Evolutionary conservation across 2,797 vertebrate genomes (phyloP).

Genomic region (Microcaecilia unicolor): DNA sequence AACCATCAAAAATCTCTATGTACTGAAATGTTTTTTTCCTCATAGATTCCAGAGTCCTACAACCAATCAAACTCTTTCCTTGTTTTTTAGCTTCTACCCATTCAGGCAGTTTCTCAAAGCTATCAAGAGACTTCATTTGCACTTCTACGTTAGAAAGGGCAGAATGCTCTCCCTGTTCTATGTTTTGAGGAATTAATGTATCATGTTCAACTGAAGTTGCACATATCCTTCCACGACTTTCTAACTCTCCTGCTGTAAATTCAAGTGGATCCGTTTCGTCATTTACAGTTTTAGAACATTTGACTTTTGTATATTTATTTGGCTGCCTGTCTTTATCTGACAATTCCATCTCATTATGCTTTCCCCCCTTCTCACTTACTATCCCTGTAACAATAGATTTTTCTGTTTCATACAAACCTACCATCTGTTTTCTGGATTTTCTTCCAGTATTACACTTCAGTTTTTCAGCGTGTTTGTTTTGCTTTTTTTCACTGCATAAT

Average conservation of each 20-base stretch:
- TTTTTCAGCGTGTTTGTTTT: constrained; percentile 5
- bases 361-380: constrained; percentile 1
- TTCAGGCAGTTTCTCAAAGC: constrained; percentile 13
- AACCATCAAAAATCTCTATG: constrained; percentile 2
- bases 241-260: constrained; percentile 15
- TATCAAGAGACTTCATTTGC: constrained; percentile 5
- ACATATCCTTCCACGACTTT: not conserved
- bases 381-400: constrained; percentile 2
- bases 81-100: constrained; percentile 2
- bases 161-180: not conserved
- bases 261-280: constrained; percentile 11
- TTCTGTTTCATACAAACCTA: constrained; percentile 25
- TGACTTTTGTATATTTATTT: constrained; percentile 8
- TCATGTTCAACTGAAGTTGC: constrained; percentile 5
- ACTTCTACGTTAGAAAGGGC: not conserved
- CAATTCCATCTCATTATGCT: not conserved
- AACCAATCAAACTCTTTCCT: constrained; percentile 7
- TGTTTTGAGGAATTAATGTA: constrained; percentile 3
- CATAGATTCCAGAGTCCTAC: constrained; percentile 5
- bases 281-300: constrained; percentile 4
- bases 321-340: constrained; percentile 4
- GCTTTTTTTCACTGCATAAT: constrained; percentile 26
- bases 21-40: not conserved
- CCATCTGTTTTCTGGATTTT: constrained; percentile 33
- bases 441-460: constrained; percentile 9